Percentiles rank a stretch among this genome's conserved stretches.
phyloP scores from a whole-genome alignment of 2,797 vertebrate genomes.

The Borostomias antarcticus region DNA sequence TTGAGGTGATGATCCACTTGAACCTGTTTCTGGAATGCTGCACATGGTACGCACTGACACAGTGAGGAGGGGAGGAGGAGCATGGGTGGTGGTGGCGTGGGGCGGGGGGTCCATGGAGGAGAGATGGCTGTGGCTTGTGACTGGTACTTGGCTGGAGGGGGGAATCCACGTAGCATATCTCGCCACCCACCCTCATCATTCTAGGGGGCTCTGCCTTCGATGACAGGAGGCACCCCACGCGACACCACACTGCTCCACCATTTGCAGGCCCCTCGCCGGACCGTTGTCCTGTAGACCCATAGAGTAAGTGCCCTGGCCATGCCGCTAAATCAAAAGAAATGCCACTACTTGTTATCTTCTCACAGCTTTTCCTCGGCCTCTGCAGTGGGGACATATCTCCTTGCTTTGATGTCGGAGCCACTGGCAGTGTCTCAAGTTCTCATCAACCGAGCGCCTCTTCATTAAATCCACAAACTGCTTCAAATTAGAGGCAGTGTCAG shows the following conservation, averaged over 20 bases:
- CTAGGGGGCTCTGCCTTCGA: constrained; percentile 44
- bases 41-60: constrained; percentile 17
- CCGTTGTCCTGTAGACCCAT: constrained; percentile 67
- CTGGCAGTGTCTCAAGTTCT: constrained; percentile 75
- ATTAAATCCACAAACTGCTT: constrained; percentile 75
- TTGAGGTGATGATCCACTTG: constrained; percentile 43
- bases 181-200: constrained; percentile 56
- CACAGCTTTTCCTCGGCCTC: constrained; percentile 72
- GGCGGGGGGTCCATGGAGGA: constrained; percentile 31
- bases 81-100: constrained; percentile 37
- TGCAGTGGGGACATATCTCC: constrained; percentile 75
- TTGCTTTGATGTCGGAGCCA: constrained; percentile 83
- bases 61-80: constrained; percentile 30
- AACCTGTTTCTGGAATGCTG: constrained; percentile 60
- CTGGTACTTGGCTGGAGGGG: constrained; percentile 33
- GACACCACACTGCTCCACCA: constrained; percentile 56
- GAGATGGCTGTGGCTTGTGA: constrained; percentile 33
- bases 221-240: constrained; percentile 49
- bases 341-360: constrained; percentile 81
- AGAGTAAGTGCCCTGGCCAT: constrained; percentile 71
- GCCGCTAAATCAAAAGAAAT: constrained; percentile 80
- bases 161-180: constrained; percentile 37
- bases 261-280: constrained; percentile 53
- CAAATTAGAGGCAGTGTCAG: constrained; percentile 69
- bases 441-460: constrained; percentile 71